Conservation (phyloP, 2,113 vertebrate species). For the Lepidothrix coronata region DNA sequence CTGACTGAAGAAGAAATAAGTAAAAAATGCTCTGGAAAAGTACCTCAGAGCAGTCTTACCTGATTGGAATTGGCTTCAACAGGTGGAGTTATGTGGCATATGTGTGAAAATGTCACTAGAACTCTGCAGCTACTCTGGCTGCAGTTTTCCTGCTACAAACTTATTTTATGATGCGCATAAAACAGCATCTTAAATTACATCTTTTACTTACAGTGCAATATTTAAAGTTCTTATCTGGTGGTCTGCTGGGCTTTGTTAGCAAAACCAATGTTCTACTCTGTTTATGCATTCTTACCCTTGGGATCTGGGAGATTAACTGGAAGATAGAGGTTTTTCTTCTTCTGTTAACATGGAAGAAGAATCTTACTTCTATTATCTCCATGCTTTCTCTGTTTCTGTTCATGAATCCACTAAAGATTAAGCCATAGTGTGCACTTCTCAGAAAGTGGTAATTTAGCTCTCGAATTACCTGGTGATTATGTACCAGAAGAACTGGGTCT, state of each 20-base stretch:
- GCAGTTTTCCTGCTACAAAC: not conserved
- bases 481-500: not conserved
- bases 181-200: not conserved
- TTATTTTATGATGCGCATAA: not conserved
- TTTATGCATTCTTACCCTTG: not conserved
- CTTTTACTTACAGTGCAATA: conserved; percentile 1
- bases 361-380: not conserved
- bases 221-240: not conserved
- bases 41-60: not conserved
- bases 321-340: not conserved
- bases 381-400: not conserved
- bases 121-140: not conserved
- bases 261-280: not conserved
- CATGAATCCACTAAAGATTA: not conserved
- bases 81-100: not conserved
- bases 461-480: not conserved
- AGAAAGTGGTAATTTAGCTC: not conserved
- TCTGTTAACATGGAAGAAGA: not conserved
- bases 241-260: conserved; percentile 2
- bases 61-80: not conserved
- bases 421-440: not conserved
- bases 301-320: not conserved
- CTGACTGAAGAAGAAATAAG: not conserved
- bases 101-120: not conserved
- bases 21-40: not conserved